Evolutionary conservation across 2,113 vertebrate species (phyloP).

Genomic region (Nothocercus nigrocapillus): DNA sequence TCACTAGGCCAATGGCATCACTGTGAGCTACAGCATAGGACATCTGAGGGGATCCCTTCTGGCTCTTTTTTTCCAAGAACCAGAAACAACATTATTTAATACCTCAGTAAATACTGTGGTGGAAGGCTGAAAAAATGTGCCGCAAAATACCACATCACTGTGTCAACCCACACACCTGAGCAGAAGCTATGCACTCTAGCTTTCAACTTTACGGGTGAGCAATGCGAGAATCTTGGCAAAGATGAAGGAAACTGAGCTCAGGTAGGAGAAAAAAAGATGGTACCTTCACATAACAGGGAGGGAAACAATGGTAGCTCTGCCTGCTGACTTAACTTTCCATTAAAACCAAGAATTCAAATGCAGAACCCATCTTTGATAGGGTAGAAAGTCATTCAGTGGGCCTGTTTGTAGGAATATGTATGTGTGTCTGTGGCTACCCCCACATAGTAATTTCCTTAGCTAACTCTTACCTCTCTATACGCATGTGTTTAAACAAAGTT

Average conservation of each 20-base stretch:
- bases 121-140: background rate
- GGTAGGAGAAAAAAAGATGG: fast-evolving
- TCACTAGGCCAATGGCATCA: background rate
- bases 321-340: background rate
- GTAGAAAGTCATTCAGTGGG: background rate
- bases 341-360: background rate
- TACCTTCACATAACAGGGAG: background rate
- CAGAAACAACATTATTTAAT: background rate
- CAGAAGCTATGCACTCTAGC: background rate
- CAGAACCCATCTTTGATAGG: background rate
- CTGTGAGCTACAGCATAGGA: background rate
- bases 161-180: background rate
- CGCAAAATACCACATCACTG: background rate
- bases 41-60: background rate
- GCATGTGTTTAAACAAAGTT: background rate
- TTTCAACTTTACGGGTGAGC: background rate
- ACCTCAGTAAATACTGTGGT: background rate
- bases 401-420: background rate
- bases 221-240: background rate
- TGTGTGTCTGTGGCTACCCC: fast-evolving
- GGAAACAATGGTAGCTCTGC: background rate
- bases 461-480: background rate
- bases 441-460: background rate
- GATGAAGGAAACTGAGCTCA: background rate
- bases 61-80: background rate